Percentiles rank a stretch among this genome's conserved stretches.
phyloP scores from a whole-genome alignment of 2,888 invertebrate species.

The Reticulitermes lucifugus region DNA sequence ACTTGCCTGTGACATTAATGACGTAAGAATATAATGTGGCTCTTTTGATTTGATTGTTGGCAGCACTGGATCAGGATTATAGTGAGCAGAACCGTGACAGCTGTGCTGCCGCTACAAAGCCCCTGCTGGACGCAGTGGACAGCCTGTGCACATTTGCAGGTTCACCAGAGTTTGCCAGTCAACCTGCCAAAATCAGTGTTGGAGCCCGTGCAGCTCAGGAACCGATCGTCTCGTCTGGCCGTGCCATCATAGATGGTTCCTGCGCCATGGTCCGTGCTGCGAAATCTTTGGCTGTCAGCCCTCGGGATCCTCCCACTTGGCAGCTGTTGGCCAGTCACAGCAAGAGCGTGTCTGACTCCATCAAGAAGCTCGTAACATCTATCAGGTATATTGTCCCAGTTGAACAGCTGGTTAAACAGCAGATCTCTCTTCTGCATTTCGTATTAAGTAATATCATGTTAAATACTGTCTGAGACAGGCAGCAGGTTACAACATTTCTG shows the following conservation, averaged over 20 bases:
- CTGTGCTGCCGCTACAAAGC: conserved; percentile 83
- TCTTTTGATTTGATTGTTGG: conserved; percentile 23
- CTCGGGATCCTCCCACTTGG: conserved; percentile 94
- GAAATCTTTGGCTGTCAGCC: conserved; percentile 87
- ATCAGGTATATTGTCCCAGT: conserved; percentile 72
- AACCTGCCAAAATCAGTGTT: conserved; percentile 90
- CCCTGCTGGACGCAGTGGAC: conserved; percentile 91
- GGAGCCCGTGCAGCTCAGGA: conserved; percentile 88
- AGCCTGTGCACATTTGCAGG: conserved; percentile 93
- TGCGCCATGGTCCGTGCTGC: conserved; percentile 92
- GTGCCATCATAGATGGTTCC: conserved; percentile 83
- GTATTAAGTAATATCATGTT: too few relatives aligned
- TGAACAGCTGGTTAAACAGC: too few relatives aligned
- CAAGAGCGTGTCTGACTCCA: conserved; percentile 95
- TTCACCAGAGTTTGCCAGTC: conserved; percentile 92
- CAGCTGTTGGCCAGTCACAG: conserved; percentile 93
- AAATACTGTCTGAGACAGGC: too few relatives aligned
- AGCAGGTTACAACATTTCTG: too few relatives aligned
- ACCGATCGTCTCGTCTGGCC: conserved; percentile 85
- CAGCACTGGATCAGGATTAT: conserved; percentile 80
- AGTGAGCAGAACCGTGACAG: conserved; percentile 79
- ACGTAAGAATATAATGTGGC: too few relatives aligned
- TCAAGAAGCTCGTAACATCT: conserved; percentile 92
- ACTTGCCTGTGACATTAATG: too few relatives aligned
- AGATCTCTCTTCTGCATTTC: too few relatives aligned